A percentile compares a stretch with the other conserved stretches of the same genome.
Evolutionary conservation across 2,797 vertebrate species (phyloP).

Genomic region (Falco concolor): DNA sequence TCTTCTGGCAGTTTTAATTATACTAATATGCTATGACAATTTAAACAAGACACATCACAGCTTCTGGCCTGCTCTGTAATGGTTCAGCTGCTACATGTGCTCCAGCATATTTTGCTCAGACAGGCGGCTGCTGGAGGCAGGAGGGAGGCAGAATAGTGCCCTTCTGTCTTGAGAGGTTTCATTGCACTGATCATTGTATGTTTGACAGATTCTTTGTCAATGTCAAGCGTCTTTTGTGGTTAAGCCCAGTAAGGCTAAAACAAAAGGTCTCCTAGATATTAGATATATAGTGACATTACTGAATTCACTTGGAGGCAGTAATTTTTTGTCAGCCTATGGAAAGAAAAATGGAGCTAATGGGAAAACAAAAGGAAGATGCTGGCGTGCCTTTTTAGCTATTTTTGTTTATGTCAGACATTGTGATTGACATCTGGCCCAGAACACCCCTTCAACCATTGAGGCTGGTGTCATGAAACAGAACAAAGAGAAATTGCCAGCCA

Average conservation of each 20-base stretch:
- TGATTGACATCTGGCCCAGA: slow-evolving; percentile 67
- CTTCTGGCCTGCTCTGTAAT: slow-evolving; percentile 60
- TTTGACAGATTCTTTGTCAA: slow-evolving; percentile 77
- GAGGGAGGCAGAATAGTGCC: slow-evolving; percentile 37
- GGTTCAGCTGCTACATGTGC: slow-evolving; percentile 60
- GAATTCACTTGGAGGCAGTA: slow-evolving; percentile 71
- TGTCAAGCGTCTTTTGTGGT: slow-evolving; percentile 75
- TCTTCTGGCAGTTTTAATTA: slow-evolving; percentile 64
- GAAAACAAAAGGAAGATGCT: slow-evolving; percentile 68
- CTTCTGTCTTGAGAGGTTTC: slow-evolving; percentile 72
- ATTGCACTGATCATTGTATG: slow-evolving; percentile 61
- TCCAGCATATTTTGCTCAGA: slow-evolving; percentile 59
- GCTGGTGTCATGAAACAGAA: slow-evolving; percentile 60
- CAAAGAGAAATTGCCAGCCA: slow-evolving; percentile 70
- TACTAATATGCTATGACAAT: slow-evolving; percentile 70
- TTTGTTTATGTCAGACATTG: slow-evolving; percentile 63
- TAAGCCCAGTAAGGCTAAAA: slow-evolving; percentile 73
- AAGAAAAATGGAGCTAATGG: slow-evolving; percentile 70
- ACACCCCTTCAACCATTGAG: slow-evolving; percentile 54
- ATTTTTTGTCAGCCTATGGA: slow-evolving; percentile 66
- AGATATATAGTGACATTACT: slow-evolving; percentile 70
- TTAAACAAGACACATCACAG: slow-evolving; percentile 62
- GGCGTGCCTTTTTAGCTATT: slow-evolving; percentile 62
- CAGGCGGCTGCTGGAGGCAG: slow-evolving; percentile 60
- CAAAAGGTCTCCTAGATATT: slow-evolving; percentile 70